Evolutionary conservation across 2,888 invertebrate species (phyloP), one percentile per base, ranked within the genome.

Genomic region (Pelosia muscerda): DNA sequence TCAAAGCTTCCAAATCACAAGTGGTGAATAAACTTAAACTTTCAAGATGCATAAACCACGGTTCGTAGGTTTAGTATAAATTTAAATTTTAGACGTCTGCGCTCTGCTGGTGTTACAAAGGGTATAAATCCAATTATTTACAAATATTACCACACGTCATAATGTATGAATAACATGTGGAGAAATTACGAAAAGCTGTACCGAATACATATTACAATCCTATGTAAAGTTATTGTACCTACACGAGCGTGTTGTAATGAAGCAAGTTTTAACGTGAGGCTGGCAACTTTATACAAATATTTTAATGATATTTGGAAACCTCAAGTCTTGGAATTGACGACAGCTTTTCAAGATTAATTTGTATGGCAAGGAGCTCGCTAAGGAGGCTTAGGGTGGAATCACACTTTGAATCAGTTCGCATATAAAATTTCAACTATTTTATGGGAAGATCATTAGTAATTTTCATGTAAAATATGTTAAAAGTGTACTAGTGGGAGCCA

Each of bases 1-100:
- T 62, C 61, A 62, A 62, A 62, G 49, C 53, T 62, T 62, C 26
- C 26, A 61, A 26, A 25, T 26, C 49, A 61, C 60, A 22, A 62
- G 26, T 49, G 49, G 42, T 42, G 42, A n/a, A 10, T 23, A 13
- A n/a, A 1, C 49, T 61, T 53, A 28, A 28, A 2, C 28, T 26
- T 8, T 49, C 9, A 49, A n/a, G n/a, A 49, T 49, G n/a, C 8
- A 28, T 53, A 53, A 62, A 53, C 49, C 49, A 53, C 49, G 49
- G 49, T 53, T 62, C 28, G 28, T 22, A 28, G 28, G 26, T 62
- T 62, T 53, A 28, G 49, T 22, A 49, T 15, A n/a, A 62, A 62
- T 28, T 62, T 49, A 8, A 49, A 49, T 49, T 49, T 49, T 49
- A 19, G 11, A 38, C 19, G 42, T 42, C 42, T 19, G 42, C 9